Evolutionary conservation across 2,888 invertebrate genomes (phyloP).

Genomic region (Mechanitis messenoides): DNA sequence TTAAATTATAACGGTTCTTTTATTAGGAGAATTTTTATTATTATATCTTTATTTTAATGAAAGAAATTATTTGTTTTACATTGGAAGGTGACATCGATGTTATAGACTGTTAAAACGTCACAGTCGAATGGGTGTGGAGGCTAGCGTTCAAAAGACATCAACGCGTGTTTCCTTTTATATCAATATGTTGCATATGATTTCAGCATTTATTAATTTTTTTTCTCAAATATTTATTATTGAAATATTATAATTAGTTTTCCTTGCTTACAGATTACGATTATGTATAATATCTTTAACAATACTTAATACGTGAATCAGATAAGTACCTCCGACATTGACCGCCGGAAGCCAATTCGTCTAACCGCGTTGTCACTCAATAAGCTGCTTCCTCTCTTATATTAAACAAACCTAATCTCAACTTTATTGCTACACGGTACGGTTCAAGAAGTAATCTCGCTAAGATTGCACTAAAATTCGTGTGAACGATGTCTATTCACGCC

Average conservation of each 20-base stretch:
- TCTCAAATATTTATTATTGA: no score
- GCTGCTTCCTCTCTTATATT: conserved; percentile 42
- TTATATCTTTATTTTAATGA: no score
- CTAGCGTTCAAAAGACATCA: conserved; percentile 43
- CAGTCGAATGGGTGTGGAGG: conserved; percentile 13
- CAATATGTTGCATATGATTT: conserved; percentile 17
- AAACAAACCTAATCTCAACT: conserved; percentile 9
- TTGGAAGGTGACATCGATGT: background rate
- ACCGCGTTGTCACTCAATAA: conserved; percentile 57
- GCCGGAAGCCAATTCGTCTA: conserved; percentile 57
- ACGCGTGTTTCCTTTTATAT: conserved; percentile 32
- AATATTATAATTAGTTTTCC: no score
- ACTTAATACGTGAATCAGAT: no score
- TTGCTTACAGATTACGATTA: no score
- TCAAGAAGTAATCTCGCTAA: background rate
- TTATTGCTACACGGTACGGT: background rate
- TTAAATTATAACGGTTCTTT: background rate
- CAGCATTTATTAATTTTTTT: conserved; percentile 14
- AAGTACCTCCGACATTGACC: conserved; percentile 46
- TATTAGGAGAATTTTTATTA: no score
- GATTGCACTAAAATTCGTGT: conserved; percentile 21
- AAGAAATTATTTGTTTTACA: no score
- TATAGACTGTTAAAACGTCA: conserved; percentile 5
- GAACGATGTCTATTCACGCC: conserved; percentile 9
- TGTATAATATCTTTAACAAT: no score